Conservation (phyloP, 2,113 vertebrate species). For the Sinocyclocheilus anophthalmus region DNA sequence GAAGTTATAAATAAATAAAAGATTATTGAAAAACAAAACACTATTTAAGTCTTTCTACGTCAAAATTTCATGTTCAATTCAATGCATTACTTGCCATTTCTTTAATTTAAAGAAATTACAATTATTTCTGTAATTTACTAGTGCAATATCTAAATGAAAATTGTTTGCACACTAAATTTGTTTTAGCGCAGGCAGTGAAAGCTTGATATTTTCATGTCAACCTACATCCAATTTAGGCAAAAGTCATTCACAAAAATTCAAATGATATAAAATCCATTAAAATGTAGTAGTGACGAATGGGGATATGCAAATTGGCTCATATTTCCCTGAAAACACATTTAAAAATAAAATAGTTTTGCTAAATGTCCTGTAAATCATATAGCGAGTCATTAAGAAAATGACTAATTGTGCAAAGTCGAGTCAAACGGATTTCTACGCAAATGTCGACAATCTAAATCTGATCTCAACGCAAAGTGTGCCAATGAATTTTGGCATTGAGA, state of each 20-base stretch:
- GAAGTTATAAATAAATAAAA: neutral
- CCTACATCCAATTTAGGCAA: neutral
- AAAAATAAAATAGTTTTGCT: neutral
- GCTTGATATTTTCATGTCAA: neutral
- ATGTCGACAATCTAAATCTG: constrained; percentile 1
- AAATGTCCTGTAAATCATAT: neutral
- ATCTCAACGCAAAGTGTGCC: neutral
- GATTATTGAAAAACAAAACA: too few species aligned
- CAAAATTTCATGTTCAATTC: too few species aligned
- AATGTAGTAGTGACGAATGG: neutral
- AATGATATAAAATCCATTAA: neutral
- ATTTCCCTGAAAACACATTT: too few species aligned
- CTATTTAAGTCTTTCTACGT: too few species aligned
- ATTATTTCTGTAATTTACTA: neutral
- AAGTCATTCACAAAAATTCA: neutral
- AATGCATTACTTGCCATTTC: too few species aligned
- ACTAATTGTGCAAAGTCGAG: neutral
- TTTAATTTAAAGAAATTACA: too few species aligned
- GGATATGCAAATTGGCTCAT: neutral
- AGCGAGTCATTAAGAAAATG: neutral
- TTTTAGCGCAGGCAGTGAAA: neutral
- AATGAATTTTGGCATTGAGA: neutral
- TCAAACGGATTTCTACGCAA: neutral
- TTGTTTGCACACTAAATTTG: neutral
- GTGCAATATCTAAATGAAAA: neutral